Evolutionary conservation across 2,797 vertebrate species (phyloP).

Genomic region (Sparus aurata): DNA sequence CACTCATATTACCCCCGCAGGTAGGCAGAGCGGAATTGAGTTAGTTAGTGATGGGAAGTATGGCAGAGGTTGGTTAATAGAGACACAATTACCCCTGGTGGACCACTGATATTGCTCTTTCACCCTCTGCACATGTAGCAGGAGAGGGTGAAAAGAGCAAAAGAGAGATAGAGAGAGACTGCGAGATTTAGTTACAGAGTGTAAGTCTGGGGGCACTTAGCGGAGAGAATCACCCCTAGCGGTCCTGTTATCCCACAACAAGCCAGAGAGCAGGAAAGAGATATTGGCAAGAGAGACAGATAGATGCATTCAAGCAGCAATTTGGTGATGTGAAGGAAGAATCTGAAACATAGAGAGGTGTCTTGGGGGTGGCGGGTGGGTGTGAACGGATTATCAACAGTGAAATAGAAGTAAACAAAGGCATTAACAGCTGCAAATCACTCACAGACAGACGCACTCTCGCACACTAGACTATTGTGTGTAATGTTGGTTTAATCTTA

Average conservation of each 20-base stretch:
- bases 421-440: constrained; percentile 69
- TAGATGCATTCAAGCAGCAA: constrained; percentile 70
- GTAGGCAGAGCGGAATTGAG: constrained; percentile 40
- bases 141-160: constrained; percentile 47
- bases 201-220: constrained; percentile 93
- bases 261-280: constrained; percentile 80
- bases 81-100: constrained; percentile 58
- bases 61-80: constrained; percentile 52
- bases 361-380: constrained; percentile 68
- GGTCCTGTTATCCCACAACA: constrained; percentile 93
- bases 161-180: constrained; percentile 42
- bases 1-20: constrained; percentile 58
- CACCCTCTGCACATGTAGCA: constrained; percentile 53
- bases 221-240: constrained; percentile 90
- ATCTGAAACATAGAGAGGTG: constrained; percentile 64
- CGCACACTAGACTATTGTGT: constrained; percentile 16
- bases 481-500: constrained; percentile 43
- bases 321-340: constrained; percentile 69
- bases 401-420: constrained; percentile 78
- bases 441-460: constrained; percentile 41
- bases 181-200: constrained; percentile 77
- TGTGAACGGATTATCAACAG: constrained; percentile 73
- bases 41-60: constrained; percentile 48
- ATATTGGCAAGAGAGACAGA: constrained; percentile 67
- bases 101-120: constrained; percentile 55